phyloP scores from a whole-genome alignment of 2,113 vertebrate species.

The Rhagologus leucostigma region DNA sequence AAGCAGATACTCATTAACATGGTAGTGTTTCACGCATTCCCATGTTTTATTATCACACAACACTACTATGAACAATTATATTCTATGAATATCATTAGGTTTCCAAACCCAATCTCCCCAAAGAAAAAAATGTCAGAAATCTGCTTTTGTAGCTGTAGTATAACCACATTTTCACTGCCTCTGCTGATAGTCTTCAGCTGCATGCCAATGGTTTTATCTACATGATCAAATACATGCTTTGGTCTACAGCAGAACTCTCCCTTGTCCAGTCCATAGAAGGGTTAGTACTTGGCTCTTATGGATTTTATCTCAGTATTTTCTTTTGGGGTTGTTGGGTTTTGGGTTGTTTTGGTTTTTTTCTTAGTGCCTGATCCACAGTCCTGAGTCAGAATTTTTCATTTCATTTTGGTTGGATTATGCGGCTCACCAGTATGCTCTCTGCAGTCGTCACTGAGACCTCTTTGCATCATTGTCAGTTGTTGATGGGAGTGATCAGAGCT shows the following conservation, averaged over 20 bases:
- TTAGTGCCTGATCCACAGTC: not conserved
- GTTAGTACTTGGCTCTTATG: not conserved
- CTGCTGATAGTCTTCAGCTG: not conserved
- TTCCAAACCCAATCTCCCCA: not conserved
- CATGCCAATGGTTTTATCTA: not conserved
- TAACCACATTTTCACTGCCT: not conserved
- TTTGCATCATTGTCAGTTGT: not conserved
- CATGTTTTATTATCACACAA: conserved; percentile 12
- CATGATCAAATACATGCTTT: not conserved
- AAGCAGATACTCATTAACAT: not conserved
- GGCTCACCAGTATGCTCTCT: not conserved
- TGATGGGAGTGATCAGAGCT: not conserved
- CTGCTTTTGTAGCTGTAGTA: not conserved
- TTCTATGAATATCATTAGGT: not conserved
- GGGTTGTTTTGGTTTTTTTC: not conserved
- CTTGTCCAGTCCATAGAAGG: not conserved
- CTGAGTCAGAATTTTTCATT: not conserved
- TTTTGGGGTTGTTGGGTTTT: not conserved
- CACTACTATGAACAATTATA: not conserved
- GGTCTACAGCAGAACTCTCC: not conserved
- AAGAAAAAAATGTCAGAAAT: not conserved
- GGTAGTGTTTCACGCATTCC: not conserved
- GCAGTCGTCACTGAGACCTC: not conserved
- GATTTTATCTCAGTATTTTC: not conserved
- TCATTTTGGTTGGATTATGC: not conserved